Conservation (phyloP, 2,888 invertebrate genomes). For the Daptonema setosum region DNA sequence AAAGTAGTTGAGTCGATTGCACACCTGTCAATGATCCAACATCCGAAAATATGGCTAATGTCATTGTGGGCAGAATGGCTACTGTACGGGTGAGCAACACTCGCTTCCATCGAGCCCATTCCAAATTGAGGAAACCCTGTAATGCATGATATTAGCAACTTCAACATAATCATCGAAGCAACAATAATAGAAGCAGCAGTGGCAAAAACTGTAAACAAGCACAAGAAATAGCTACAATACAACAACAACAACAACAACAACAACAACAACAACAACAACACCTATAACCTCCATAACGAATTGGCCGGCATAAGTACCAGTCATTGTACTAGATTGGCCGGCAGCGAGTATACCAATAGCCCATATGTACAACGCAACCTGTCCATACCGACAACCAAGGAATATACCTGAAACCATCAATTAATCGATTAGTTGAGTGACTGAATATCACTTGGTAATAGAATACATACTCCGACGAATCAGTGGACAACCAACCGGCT, state of each 20-base stretch:
- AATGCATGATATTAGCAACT: slow-evolving; percentile 1
- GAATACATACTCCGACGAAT: too few species aligned
- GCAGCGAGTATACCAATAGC: slow-evolving; percentile 37
- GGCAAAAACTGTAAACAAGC: not conserved
- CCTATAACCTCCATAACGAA: slow-evolving; percentile 38
- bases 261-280: not conserved
- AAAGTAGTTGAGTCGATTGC: not conserved
- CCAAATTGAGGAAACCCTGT: slow-evolving; percentile 54
- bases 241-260: not conserved
- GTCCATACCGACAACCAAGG: slow-evolving; percentile 35
- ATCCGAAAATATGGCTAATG: slow-evolving; percentile 27
- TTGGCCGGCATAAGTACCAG: slow-evolving; percentile 38
- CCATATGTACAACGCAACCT: slow-evolving; percentile 35
- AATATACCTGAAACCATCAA: slow-evolving; percentile 29
- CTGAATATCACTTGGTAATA: too few species aligned
- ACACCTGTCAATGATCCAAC: slow-evolving; percentile 11
- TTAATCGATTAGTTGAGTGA: too few species aligned
- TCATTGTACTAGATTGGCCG: slow-evolving; percentile 37
- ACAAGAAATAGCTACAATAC: not conserved
- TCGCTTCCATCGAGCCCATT: slow-evolving; percentile 66
- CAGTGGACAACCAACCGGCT: too few species aligned
- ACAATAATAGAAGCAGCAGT: too few species aligned
- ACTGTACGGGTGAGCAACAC: slow-evolving; percentile 60
- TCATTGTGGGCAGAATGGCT: slow-evolving; percentile 45
- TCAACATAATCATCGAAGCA: too few species aligned